A percentile compares a stretch with the other conserved stretches of the same genome.
These are phyloP conservation scores for Chymomyza procnemis DNA, from an alignment of 2,888 invertebrate genomes.

Conservation along the genomic window DNA sequence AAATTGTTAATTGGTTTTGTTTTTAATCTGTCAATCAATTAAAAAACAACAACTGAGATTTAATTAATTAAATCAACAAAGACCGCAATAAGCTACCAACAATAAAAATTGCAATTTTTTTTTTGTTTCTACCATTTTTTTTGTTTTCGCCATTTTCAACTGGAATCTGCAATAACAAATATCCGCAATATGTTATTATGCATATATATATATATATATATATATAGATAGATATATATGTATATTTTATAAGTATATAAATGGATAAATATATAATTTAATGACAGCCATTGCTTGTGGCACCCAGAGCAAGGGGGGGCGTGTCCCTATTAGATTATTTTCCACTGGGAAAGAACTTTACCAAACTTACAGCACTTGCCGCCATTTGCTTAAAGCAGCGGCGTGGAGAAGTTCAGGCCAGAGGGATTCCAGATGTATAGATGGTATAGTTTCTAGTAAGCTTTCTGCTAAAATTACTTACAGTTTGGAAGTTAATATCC, in stretches of 20 bases:
- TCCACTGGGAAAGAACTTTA: slow-evolving; percentile 31
- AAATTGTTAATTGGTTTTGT: slow-evolving; percentile 76
- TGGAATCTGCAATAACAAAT: not conserved
- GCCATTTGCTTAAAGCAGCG: slow-evolving; percentile 25
- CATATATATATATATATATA: slow-evolving; percentile 38
- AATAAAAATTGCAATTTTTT: slow-evolving; percentile 22
- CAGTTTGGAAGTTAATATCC: too few relatives aligned
- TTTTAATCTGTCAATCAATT: slow-evolving; percentile 76
- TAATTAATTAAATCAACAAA: slow-evolving; percentile 74
- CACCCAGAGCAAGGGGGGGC: slow-evolving; percentile 13
- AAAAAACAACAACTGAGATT: slow-evolving; percentile 72
- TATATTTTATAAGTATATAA: slow-evolving; percentile 30
- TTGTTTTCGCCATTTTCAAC: too few relatives aligned
- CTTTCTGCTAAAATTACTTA: too few relatives aligned
- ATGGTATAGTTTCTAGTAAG: too few relatives aligned
- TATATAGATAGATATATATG: slow-evolving; percentile 42
- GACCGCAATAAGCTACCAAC: slow-evolving; percentile 72
- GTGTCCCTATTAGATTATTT: slow-evolving; percentile 27
- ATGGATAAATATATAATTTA: slow-evolving; percentile 59
- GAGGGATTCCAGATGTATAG: too few relatives aligned
- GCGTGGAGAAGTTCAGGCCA: too few relatives aligned
- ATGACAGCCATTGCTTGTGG: slow-evolving; percentile 47
- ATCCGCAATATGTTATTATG: slow-evolving; percentile 31
- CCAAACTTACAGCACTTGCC: slow-evolving; percentile 25
- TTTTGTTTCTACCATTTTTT: not conserved